Conservation (phyloP, 1,140 invertebrate genomes). For the Bombus impatiens region DNA sequence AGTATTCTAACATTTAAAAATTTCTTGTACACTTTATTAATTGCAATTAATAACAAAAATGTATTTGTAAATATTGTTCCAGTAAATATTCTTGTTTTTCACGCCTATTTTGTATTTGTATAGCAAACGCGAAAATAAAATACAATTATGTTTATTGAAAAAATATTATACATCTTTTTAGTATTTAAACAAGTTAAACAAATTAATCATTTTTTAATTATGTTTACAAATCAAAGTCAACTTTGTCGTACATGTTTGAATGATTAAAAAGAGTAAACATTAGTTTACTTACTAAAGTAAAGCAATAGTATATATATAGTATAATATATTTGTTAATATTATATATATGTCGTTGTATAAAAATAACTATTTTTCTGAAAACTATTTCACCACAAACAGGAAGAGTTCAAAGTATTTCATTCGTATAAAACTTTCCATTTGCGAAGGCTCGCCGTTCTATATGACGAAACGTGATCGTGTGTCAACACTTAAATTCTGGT, state of each 20-base stretch:
- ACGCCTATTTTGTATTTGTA: conserved; percentile 8
- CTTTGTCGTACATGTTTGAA: neutral
- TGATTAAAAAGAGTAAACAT: neutral
- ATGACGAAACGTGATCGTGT: conserved; percentile 13
- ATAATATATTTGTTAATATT: neutral
- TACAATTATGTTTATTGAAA: neutral
- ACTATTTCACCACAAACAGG: neutral
- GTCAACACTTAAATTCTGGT: conserved; percentile 6
- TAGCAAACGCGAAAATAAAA: neutral
- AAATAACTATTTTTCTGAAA: neutral
- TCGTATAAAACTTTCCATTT: conserved; percentile 26
- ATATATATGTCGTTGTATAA: neutral
- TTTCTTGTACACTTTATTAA: neutral
- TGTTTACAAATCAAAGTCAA: neutral
- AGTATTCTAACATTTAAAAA: too few relatives aligned
- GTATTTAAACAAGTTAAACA: neutral
- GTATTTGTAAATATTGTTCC: conserved; percentile 38
- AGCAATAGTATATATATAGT: neutral
- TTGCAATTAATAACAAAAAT: neutral
- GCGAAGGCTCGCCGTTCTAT: neutral
- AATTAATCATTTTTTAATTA: neutral
- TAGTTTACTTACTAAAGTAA: neutral
- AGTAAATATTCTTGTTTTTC: neutral
- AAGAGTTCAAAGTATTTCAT: neutral
- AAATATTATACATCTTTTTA: neutral